phyloP scores from a whole-genome alignment of 2,113 vertebrate genomes.

The Illadopsis cleaveri region DNA sequence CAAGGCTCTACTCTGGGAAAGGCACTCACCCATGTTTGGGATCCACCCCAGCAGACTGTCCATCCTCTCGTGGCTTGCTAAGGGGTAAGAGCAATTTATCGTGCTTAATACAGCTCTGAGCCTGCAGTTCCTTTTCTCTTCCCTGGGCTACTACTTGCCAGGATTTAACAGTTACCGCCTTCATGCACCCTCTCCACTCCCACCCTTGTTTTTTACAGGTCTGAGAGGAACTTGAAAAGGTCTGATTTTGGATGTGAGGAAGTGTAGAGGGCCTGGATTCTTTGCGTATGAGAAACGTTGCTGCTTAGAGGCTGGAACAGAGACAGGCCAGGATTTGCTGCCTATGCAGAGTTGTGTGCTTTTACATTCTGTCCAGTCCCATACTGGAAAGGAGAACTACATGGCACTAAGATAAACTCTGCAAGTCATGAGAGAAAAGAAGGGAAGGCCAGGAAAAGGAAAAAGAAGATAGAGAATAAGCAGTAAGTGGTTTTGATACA shows the following conservation, averaged over 20 bases:
- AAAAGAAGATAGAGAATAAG: not conserved
- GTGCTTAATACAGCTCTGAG: not conserved
- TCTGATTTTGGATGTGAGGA: not conserved
- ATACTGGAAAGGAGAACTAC: not conserved
- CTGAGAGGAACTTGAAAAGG: not conserved
- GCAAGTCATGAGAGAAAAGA: not conserved
- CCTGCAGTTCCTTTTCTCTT: not conserved
- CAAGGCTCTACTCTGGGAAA: not conserved
- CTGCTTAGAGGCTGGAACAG: not conserved
- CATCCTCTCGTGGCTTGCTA: not conserved
- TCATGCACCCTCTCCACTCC: not conserved
- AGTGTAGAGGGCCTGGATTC: not conserved
- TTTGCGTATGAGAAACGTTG: fast-evolving
- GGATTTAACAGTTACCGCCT: not conserved
- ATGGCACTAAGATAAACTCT: not conserved
- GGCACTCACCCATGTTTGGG: not conserved
- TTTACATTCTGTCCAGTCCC: not conserved
- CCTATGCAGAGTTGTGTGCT: not conserved
- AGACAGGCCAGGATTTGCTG: not conserved
- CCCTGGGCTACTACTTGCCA: not conserved
- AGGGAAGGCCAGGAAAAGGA: not conserved
- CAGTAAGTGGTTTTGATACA: not conserved
- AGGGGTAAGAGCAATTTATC: not conserved
- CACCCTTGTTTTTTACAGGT: not conserved
- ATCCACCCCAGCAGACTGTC: not conserved